Evolutionary conservation across 1,140 invertebrate genomes (phyloP), one percentile per base, ranked within the genome.

Genomic region (Macrocentrus cingulum): DNA sequence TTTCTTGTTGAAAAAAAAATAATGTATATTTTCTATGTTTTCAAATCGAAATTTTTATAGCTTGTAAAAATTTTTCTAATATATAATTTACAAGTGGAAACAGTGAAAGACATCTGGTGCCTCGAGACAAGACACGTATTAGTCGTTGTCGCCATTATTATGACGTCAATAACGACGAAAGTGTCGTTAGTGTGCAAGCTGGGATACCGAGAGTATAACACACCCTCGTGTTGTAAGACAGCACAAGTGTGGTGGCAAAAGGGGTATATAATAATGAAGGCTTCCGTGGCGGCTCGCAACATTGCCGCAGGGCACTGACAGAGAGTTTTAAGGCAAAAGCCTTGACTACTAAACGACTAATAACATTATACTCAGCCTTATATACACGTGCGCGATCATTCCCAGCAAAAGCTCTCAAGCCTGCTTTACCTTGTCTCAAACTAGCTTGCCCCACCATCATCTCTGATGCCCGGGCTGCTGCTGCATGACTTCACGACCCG

Each of bases 341-440:
- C 45, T 46, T 48, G 58, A 41, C 44, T 39, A 50, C 44, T 20
- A 44, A 54, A 39, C 51, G 46, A 51, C 51, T 59, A 62, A 62
- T 55, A 59, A 62, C 45, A 62, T 62, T 68, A 66, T 22, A 15
- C 53, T 42, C 56, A n/a, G n/a, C n/a, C n/a, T n/a, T n/a, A n/a
- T n/a, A n/a, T 62, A 60, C 42, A 51, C 56, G 61, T 57, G 34
- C 60, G 19, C 49, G 64, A 56, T 42, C 56, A 34, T 42, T 29
- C 29, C 42, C 22, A 19, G 42, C 20, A 44, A 20, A 37, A 19
- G 3, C 25, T 48, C 16, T 51, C 37, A 15, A 11, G 13, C 16
- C 16, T 5, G 34, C 18, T 23, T 19, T 41, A 1, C 20, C n/a
- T 41, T 41, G 6, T 44, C 1, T 22, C 3, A 23, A 9, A 8